A percentile compares a stretch with the other conserved stretches of the same genome.
phyloP scores from a whole-genome alignment of 1,140 invertebrate species.

The Acromyrmex charruanus region DNA sequence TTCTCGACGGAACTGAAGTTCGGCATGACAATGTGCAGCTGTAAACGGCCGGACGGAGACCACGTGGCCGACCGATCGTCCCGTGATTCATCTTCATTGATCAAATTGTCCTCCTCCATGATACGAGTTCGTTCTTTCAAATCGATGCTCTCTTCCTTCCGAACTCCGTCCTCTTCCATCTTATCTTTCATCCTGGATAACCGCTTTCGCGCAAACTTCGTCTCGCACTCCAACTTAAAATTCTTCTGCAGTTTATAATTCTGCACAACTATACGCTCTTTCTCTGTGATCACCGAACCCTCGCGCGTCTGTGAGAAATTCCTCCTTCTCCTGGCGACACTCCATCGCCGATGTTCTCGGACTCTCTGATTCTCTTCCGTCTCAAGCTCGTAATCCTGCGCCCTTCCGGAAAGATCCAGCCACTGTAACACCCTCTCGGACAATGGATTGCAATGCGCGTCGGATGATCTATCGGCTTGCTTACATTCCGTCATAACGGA shows the following conservation, averaged over 20 bases:
- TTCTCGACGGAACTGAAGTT: conserved; percentile 81
- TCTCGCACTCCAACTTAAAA: conserved; percentile 22
- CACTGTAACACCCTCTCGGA: conserved; percentile 86
- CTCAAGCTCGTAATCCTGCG: conserved; percentile 62
- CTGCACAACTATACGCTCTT: conserved; percentile 54
- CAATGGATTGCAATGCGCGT: conserved; percentile 78
- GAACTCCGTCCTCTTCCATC: background rate
- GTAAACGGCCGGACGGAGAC: conserved; percentile 77
- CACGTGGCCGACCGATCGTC: conserved; percentile 20
- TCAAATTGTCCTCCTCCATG: background rate
- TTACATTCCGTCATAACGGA: background rate
- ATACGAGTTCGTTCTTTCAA: background rate
- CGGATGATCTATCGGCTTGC: conserved; percentile 15
- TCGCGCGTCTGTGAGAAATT: conserved; percentile 51
- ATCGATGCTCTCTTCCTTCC: background rate
- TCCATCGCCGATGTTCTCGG: conserved; percentile 54
- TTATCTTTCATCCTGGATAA: conserved; percentile 37
- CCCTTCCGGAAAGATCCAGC: conserved; percentile 84
- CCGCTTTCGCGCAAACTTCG: conserved; percentile 10
- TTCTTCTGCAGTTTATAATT: conserved; percentile 72
- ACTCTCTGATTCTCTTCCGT: background rate
- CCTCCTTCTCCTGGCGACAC: conserved; percentile 5
- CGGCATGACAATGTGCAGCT: conserved; percentile 91
- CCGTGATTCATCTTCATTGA: conserved; percentile 19
- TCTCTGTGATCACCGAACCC: conserved; percentile 9